Conservation (phyloP, 2,113 vertebrate species). For the Oxyura jamaicensis region DNA sequence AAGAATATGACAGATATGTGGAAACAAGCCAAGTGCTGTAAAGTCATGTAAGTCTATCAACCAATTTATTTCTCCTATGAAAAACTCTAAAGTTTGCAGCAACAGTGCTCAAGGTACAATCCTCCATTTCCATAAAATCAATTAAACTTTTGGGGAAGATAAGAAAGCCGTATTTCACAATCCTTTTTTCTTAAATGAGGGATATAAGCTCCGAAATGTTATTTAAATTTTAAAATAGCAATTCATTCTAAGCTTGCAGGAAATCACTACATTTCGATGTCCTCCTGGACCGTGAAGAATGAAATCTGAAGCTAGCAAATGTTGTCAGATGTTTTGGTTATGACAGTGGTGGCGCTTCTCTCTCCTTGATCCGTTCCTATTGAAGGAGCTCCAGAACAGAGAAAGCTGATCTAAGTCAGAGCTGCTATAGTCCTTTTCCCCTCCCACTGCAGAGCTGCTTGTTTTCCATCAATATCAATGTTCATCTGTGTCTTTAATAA, state of each 20-base stretch:
- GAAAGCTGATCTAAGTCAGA: not conserved
- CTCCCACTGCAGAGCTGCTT: not conserved
- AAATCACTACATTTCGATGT: not conserved
- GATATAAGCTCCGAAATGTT: not conserved
- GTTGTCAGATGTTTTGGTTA: not conserved
- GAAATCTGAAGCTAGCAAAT: not conserved
- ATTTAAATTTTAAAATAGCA: slow-evolving; percentile 35
- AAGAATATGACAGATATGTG: not conserved
- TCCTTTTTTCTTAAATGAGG: not conserved
- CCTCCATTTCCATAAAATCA: slow-evolving; percentile 55
- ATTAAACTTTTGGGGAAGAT: slow-evolving; percentile 29
- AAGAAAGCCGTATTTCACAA: slow-evolving; percentile 5
- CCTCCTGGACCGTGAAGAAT: not conserved
- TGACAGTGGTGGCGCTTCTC: not conserved
- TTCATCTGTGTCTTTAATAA: not conserved
- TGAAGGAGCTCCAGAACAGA: not conserved
- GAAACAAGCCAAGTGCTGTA: slow-evolving; percentile 1
- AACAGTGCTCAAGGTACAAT: not conserved
- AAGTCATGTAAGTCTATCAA: not conserved
- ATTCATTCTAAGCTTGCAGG: not conserved
- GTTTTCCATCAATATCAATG: not conserved
- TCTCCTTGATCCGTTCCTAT: not conserved
- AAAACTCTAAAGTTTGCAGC: not conserved
- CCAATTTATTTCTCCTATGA: not conserved
- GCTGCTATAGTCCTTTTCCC: not conserved